Conservation (phyloP, 2,797 vertebrate genomes). For the Astyanax mexicanus region DNA sequence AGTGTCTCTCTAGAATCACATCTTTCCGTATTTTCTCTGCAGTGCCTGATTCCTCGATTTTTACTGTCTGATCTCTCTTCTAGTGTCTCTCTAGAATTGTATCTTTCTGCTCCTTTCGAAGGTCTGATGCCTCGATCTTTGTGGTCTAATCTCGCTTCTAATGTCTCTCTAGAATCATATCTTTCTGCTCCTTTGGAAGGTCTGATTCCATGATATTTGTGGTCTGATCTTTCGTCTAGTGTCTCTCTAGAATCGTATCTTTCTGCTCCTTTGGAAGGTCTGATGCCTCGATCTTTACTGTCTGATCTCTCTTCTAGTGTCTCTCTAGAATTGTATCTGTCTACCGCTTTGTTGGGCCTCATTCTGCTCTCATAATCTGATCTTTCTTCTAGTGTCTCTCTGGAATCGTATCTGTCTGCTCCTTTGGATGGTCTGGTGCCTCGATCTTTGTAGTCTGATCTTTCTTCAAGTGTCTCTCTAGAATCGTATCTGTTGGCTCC, state of each 20-base stretch:
- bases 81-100: not conserved
- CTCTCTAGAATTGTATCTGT: not conserved
- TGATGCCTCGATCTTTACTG: not conserved
- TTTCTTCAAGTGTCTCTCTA: not conserved
- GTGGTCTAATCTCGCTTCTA: not conserved
- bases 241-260: not conserved
- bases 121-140: not conserved
- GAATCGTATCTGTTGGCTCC: not conserved
- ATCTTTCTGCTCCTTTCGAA: not conserved
- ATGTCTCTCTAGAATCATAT: not conserved
- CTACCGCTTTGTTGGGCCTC: not conserved
- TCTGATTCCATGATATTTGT: not conserved
- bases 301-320: not conserved
- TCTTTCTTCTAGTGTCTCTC: not conserved
- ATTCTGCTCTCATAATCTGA: not conserved
- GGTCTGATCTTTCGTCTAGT: not conserved
- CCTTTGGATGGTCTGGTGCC: not conserved
- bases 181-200: not conserved
- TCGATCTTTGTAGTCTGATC: not conserved
- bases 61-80: not conserved
- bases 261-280: not conserved
- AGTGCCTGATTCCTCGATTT: not conserved
- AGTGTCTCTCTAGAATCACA: not conserved
- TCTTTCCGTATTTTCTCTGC: not conserved
- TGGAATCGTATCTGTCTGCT: not conserved